A percentile compares a stretch with the other conserved stretches of the same genome.
phyloP scores from a whole-genome alignment of 2,113 vertebrate genomes.

The Nyctereutes procyonoides region DNA sequence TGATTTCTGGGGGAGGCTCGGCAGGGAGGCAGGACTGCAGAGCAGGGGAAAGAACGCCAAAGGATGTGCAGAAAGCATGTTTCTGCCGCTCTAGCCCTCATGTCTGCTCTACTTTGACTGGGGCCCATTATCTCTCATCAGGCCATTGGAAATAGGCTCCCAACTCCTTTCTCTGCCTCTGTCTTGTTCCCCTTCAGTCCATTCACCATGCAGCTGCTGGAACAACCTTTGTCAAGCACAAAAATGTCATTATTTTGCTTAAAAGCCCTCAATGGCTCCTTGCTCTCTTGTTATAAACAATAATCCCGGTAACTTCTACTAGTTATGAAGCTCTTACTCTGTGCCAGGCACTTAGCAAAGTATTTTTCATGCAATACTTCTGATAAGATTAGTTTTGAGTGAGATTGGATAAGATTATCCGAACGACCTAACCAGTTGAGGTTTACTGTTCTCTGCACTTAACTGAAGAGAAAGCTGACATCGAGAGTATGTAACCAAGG shows the following conservation, averaged over 20 bases:
- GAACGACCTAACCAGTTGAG: too few species aligned
- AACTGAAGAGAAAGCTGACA: not conserved
- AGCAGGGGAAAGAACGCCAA: not conserved
- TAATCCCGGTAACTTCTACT: not conserved
- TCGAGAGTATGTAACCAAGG: not conserved
- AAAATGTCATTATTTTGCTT: not conserved
- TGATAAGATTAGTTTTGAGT: not conserved
- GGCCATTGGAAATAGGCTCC: not conserved
- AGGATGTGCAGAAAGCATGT: not conserved
- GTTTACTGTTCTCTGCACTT: not conserved
- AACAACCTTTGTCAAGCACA: not conserved
- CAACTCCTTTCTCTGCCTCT: not conserved
- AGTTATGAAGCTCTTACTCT: not conserved
- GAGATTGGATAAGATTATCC: not conserved
- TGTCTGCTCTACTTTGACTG: not conserved
- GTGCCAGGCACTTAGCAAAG: not conserved
- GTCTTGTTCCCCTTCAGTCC: not conserved
- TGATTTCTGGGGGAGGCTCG: not conserved
- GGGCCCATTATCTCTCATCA: not conserved
- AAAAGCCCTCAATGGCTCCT: not conserved
- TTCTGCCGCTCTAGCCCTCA: not conserved
- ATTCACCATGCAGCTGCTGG: not conserved
- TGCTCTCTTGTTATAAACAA: not conserved
- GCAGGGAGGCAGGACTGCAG: not conserved
- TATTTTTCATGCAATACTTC: not conserved